Evolutionary conservation across 1,140 invertebrate genomes (phyloP), one percentile per base, ranked within the genome.

Genomic region (Hyphantria cunea): DNA sequence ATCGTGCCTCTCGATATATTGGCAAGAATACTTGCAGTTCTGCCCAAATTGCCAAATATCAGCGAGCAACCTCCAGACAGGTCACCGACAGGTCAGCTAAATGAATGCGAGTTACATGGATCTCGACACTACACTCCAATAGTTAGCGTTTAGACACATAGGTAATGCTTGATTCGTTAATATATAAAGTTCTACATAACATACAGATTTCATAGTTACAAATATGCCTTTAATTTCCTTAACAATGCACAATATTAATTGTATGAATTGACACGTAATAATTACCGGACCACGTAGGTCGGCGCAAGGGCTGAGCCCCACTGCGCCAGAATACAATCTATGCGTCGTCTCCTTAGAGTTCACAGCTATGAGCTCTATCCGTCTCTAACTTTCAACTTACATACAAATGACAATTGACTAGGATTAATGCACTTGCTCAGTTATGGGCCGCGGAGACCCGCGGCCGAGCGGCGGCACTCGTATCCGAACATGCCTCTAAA

Each of bases 341-440:
- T 32, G 17, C 47, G 44, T 48, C 68, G 33, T 0, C 25, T 56
- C 58, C 42, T 6, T 12, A 42, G 42, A 42, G 10, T 6, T 25
- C 31, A 31, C 31, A 32, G 54, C 25, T 6, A 14, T 39, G 58
- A 47, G 53, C 66, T 50, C 59, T 25, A 14, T 63, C 71, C 51
- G 25, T 37, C 65, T 68, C 53, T 59, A 58, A 66, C 44, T 63
- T 64, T 66, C 54, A 56, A 74, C 79, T 73, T 80, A 84, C 79
- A 71, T 74, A 85, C 86, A 78, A 85, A 80, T 75, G 84, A 88
- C 85, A 90, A 90, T 90, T 90, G 87, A 90, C 87, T 90, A 90
- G 87, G 78, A 84, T 78, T 76, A 65, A 72, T 76, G 86, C 81
- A 81, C 80, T 76, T 67, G 81, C 74, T 68, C 71, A 52, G 56